These are phyloP conservation scores for Pachliopta kotzebuea DNA, from an alignment of 2,888 invertebrate genomes.

Conservation along the genomic window DNA sequence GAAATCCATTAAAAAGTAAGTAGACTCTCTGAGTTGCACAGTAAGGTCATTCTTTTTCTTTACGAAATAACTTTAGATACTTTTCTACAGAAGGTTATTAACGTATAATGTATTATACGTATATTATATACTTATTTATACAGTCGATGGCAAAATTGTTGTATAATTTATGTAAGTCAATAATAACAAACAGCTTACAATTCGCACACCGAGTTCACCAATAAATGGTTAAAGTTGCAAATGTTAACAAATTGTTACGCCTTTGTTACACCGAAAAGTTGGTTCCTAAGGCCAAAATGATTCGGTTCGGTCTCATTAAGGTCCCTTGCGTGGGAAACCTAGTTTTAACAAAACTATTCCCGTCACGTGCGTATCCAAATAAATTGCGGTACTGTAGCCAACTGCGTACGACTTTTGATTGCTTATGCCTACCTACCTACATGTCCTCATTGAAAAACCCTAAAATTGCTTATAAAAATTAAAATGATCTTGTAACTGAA, in stretches of 20 bases:
- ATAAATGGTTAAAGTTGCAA: constrained; percentile 11
- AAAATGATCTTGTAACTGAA: neutral
- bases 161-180: neutral
- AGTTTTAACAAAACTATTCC: constrained; percentile 19
- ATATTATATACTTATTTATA: neutral
- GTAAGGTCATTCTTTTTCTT: no score
- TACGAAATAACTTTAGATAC: no score
- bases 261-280: constrained; percentile 23
- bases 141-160: no score
- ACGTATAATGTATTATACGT: no score
- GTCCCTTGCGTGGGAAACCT: constrained; percentile 7
- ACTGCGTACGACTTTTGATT: neutral
- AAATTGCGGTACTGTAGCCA: constrained; percentile 7
- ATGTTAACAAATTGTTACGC: constrained; percentile 15
- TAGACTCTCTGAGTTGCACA: no score
- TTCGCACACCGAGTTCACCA: neutral
- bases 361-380: constrained; percentile 19
- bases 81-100: no score
- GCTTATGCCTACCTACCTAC: neutral
- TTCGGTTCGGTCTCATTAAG: constrained; percentile 20
- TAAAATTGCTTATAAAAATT: neutral
- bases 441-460: no score
- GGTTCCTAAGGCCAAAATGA: constrained; percentile 18
- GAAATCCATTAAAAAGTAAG: no score
- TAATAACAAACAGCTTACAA: constrained; percentile 1